These are phyloP conservation scores for Imbricaverruca yamaguchii DNA, from an alignment of 2,888 invertebrate species.

Conservation along the genomic window DNA sequence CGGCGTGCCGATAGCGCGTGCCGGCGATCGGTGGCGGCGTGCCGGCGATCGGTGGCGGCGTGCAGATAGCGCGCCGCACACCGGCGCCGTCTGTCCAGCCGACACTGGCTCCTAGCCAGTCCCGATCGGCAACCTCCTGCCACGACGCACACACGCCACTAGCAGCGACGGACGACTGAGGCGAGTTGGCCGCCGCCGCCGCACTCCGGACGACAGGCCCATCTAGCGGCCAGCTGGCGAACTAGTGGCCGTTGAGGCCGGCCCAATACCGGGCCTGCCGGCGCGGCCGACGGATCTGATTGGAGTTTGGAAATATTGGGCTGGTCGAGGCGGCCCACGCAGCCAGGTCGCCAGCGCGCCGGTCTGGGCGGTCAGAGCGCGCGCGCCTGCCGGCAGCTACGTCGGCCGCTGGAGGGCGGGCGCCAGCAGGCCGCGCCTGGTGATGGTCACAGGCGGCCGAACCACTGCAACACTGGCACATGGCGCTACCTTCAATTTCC, in stretches of 20 bases:
- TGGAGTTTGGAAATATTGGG: slow-evolving; percentile 21
- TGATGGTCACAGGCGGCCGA: no score
- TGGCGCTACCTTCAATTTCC: no score
- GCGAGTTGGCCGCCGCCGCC: not conserved
- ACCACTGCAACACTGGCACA: no score
- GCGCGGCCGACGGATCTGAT: not conserved
- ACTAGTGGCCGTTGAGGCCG: not conserved
- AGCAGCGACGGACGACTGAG: not conserved
- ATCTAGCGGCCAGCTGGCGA: slow-evolving; percentile 1
- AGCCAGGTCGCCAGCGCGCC: not conserved
- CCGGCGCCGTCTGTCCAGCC: no score
- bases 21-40: no score
- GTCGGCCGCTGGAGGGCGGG: not conserved
- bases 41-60: no score
- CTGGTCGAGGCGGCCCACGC: slow-evolving; percentile 2
- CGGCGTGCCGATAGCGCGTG: no score
- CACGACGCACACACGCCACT: not conserved
- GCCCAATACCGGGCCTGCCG: not conserved
- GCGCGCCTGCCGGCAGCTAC: not conserved
- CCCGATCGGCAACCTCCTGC: no score
- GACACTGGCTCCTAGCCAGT: no score
- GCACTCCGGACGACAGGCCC: not conserved
- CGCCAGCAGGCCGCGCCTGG: not conserved
- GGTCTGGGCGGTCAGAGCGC: not conserved
- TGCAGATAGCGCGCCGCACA: no score